Conservation (phyloP, 92 coral and sea anemone genomes). For the Porites divaricata region DNA sequence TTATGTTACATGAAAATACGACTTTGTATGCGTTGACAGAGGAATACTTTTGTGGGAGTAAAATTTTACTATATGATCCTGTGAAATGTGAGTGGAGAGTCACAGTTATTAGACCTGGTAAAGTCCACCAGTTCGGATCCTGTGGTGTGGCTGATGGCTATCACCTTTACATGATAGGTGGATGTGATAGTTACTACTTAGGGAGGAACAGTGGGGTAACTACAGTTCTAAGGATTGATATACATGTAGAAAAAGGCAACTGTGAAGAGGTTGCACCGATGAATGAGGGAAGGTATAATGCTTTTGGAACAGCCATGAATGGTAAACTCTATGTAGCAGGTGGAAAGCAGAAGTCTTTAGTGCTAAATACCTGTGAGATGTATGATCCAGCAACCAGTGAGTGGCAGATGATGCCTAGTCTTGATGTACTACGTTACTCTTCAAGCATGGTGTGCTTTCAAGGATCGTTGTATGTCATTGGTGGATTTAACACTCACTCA, state of each 20-base stretch:
- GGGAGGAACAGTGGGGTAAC: too few species aligned
- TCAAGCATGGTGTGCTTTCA: conserved; percentile 4
- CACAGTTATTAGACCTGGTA: too few species aligned
- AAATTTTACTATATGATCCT: neutral
- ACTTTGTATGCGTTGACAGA: neutral
- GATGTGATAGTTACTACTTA: neutral
- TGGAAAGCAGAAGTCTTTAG: neutral
- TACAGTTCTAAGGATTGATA: too few species aligned
- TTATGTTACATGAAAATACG: too few species aligned
- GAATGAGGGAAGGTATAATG: neutral
- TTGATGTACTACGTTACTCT: neutral
- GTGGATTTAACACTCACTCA: neutral
- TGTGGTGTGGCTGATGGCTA: neutral
- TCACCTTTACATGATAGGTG: neutral
- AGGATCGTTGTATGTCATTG: neutral
- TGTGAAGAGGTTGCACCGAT: neutral
- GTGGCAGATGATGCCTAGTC: neutral
- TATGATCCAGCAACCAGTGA: neutral
- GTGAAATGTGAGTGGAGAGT: neutral
- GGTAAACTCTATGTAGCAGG: conserved; percentile 13
- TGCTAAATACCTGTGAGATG: neutral
- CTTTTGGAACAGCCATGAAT: conserved; percentile 18
- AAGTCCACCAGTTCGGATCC: too few species aligned
- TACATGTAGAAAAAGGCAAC: neutral
- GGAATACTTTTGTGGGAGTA: neutral